Evolutionary conservation across 2,888 invertebrate genomes (phyloP).

Genomic region (Palloptera scutellata): DNA sequence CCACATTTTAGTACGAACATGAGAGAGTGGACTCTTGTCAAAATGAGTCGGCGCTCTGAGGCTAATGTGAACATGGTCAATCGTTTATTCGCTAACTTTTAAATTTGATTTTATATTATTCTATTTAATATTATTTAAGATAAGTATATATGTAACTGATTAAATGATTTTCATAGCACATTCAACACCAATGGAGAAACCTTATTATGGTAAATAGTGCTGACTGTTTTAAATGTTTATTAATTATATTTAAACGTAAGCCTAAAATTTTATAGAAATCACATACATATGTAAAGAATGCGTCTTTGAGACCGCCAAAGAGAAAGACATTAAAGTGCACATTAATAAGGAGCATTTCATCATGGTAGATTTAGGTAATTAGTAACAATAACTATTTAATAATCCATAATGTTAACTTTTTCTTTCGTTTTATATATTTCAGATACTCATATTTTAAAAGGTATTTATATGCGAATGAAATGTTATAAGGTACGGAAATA

Average conservation of each 20-base stretch:
- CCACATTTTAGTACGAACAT: too few species aligned
- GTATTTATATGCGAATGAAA: background rate
- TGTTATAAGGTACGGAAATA: background rate
- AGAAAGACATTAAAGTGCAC: conserved; percentile 48
- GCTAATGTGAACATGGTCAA: too few species aligned
- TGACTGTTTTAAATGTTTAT: background rate
- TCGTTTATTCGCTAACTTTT: too few species aligned
- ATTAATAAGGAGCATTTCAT: conserved; percentile 48
- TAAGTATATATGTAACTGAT: background rate
- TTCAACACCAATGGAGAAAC: conserved; percentile 6
- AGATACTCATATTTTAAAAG: background rate
- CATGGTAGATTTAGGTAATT: conserved; percentile 47
- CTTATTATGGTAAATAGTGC: conserved; percentile 28
- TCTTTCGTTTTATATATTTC: background rate
- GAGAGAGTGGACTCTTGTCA: too few species aligned
- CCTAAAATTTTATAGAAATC: conserved; percentile 21
- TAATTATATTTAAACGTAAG: too few species aligned
- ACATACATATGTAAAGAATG: conserved; percentile 32
- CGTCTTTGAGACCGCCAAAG: conserved; percentile 18
- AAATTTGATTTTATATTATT: too few species aligned
- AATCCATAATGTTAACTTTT: background rate
- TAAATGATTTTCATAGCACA: conserved; percentile 17
- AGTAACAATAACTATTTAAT: background rate
- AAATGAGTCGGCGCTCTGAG: too few species aligned
- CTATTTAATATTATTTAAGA: too few species aligned